phyloP scores from a whole-genome alignment of 1,140 invertebrate species.

The Antheraea mylitta region DNA sequence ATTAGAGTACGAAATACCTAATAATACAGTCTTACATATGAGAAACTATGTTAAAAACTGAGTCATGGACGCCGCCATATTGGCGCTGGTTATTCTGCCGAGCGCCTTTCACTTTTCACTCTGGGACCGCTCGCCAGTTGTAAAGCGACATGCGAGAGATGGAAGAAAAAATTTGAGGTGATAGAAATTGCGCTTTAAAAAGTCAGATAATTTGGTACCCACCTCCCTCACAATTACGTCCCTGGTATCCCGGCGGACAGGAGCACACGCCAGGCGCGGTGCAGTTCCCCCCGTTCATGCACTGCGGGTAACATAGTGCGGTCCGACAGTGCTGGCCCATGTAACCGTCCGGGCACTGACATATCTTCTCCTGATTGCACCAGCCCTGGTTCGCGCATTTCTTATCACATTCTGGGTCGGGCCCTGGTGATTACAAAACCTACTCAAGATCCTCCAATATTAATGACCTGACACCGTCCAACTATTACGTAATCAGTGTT shows the following conservation, averaged over 20 bases:
- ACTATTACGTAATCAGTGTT: too few relatives aligned
- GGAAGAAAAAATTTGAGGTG: too few relatives aligned
- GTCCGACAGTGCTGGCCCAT: constrained; percentile 93
- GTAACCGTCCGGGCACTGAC: constrained; percentile 93
- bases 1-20: too few relatives aligned
- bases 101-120: too few relatives aligned
- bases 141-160: too few relatives aligned
- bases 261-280: constrained; percentile 92
- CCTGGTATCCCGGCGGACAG: constrained; percentile 93
- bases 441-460: background rate
- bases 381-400: constrained; percentile 91
- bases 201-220: constrained; percentile 27
- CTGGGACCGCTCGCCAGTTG: too few relatives aligned
- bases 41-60: too few relatives aligned
- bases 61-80: too few relatives aligned
- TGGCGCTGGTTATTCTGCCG: too few relatives aligned
- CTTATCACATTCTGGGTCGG: constrained; percentile 92
- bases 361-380: constrained; percentile 90
- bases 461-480: too few relatives aligned
- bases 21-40: too few relatives aligned
- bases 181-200: too few relatives aligned
- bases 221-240: constrained; percentile 95
- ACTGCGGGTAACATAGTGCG: constrained; percentile 94
- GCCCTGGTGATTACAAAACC: constrained; percentile 78
- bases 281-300: constrained; percentile 95